Conservation (phyloP, 2,113 vertebrate species). For the Gymnogyps californianus region DNA sequence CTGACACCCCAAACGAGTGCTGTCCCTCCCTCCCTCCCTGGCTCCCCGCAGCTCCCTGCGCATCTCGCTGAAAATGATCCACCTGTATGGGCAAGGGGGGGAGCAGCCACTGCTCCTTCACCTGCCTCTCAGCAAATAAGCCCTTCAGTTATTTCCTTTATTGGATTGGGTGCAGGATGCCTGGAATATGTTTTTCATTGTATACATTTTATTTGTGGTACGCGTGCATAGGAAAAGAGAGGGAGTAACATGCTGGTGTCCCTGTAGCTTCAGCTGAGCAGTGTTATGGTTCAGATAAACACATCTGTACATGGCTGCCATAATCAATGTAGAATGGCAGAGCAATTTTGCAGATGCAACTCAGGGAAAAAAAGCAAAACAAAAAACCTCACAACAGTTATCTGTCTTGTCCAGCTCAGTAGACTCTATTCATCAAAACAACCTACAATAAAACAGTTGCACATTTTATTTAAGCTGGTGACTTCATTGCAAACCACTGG, state of each 20-base stretch:
- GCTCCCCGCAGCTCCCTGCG: background rate
- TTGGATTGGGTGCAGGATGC: background rate
- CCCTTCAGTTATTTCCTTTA: background rate
- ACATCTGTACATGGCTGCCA: slow-evolving; percentile 59
- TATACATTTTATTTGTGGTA: background rate
- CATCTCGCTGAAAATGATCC: background rate
- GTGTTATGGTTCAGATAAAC: slow-evolving; percentile 60
- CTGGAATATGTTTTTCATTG: background rate
- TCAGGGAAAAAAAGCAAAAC: background rate
- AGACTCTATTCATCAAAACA: slow-evolving; percentile 46
- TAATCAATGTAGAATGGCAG: slow-evolving; percentile 68
- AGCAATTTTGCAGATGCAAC: slow-evolving; percentile 60
- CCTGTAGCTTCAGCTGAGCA: slow-evolving; percentile 53
- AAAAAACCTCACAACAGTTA: background rate
- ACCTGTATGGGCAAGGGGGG: background rate
- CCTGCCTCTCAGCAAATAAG: background rate
- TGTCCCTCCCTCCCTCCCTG: background rate
- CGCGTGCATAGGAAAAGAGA: background rate
- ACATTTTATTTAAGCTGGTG: slow-evolving; percentile 56
- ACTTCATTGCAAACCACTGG: slow-evolving; percentile 57
- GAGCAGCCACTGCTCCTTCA: background rate
- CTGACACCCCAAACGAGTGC: slow-evolving; percentile 59
- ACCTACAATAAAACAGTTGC: background rate
- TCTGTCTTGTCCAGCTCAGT: slow-evolving; percentile 42
- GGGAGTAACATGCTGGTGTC: background rate